Evolutionary conservation across 92 coral and sea anemone species (phyloP), one percentile per base, ranked within the genome.

Genomic region (Zoanthus solanderi): DNA sequence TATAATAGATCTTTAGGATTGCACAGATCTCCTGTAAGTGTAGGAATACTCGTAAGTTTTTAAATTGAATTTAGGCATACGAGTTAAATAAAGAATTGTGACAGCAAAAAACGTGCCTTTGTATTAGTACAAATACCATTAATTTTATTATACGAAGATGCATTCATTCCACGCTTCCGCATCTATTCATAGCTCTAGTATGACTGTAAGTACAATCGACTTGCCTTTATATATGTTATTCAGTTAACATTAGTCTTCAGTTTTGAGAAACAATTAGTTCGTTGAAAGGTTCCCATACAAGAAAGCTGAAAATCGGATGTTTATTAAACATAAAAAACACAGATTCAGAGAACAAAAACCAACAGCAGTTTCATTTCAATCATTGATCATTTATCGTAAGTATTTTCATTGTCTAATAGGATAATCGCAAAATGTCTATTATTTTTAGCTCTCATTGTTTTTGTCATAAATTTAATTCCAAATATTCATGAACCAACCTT

Each of bases 141-240:
- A 65, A 65, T 65, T 16, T 65, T 65, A 65, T 65, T 65, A 17
- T 65, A 65, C 71, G 71, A 65, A 65, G 71, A 65, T 65, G n/a
- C 31, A 23, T 65, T 65, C 71, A 65, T 23, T 65, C 71, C 71
- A 65, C 71, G 29, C 71, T 65, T 65, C 71, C n/a, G 71, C 71
- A 65, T 65, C 71, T 65, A 65, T 65, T 65, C n/a, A 65, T 65
- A 65, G 71, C 71, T 65, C 71, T 65, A 15, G 71, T 65, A 65
- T 65, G 71, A 65, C 71, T 65, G 71, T 65, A 65, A 65, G 71
- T 65, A 65, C 71, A 65, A 65, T 16, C 15, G 71, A 65, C 71
- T 37, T 37, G 42, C 42, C 42, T 37, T 17, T 23, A 23, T 7
- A 10, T 63, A 18, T 12, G 71, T 65, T 65, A 65, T 16, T 10